A percentile compares a stretch with the other conserved stretches of the same genome.
These are phyloP conservation scores for Siniperca undulata DNA, from an alignment of 2,797 vertebrate species.

Conservation along the genomic window DNA sequence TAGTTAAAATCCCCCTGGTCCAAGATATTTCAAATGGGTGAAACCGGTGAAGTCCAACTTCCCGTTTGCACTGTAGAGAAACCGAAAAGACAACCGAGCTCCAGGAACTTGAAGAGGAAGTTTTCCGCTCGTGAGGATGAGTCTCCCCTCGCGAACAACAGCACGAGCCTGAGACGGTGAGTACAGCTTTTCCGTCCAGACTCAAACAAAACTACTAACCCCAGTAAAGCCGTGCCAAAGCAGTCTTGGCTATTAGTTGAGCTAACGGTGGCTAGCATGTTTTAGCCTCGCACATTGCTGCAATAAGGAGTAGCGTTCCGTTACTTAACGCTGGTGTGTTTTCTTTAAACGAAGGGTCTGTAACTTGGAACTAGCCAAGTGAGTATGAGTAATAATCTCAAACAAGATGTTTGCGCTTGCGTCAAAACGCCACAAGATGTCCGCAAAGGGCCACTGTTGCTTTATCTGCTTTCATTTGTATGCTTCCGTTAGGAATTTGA, in stretches of 20 bases:
- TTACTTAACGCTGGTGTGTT: background rate
- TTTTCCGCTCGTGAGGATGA: slow-evolving; percentile 49
- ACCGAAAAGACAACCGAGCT: slow-evolving; percentile 50
- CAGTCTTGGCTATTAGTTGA: rapidly evolving
- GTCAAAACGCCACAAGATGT: slow-evolving; percentile 53
- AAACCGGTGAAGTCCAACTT: slow-evolving; percentile 39
- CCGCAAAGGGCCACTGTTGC: slow-evolving; percentile 18
- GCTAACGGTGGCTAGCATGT: background rate
- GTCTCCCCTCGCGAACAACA: slow-evolving; percentile 31
- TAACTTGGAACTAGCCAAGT: background rate
- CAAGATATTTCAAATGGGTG: slow-evolving; percentile 64
- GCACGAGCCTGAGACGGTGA: slow-evolving; percentile 72
- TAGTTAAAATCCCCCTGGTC: rapidly evolving
- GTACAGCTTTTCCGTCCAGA: background rate
- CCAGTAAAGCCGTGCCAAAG: rapidly evolving
- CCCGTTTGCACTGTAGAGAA: slow-evolving; percentile 21
- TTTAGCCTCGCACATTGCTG: background rate
- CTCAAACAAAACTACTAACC: rapidly evolving
- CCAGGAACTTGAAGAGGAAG: slow-evolving; percentile 58
- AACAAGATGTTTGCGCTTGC: background rate
- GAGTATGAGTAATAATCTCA: too few species aligned
- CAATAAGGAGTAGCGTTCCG: too few species aligned
- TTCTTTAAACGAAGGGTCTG: background rate
- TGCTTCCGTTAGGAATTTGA: background rate
- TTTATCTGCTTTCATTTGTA: background rate